These are phyloP conservation scores for Anneissia japonica DNA, from an alignment of 35 echinoderm and acorn worm genomes.

Conservation along the genomic window DNA sequence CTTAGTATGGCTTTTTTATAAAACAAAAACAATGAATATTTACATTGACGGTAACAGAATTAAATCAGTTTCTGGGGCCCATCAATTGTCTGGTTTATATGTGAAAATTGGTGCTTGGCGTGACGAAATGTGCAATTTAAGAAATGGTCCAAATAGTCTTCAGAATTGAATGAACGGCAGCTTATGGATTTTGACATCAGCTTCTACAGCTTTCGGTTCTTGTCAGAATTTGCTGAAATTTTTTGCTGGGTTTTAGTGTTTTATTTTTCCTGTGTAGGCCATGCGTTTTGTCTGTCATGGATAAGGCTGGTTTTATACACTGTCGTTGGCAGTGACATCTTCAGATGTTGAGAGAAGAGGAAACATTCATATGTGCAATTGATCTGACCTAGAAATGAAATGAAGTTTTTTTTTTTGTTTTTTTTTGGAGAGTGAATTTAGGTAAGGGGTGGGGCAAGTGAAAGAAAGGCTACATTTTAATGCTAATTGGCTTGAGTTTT, in stretches of 20 bases:
- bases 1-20: not conserved
- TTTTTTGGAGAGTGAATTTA: not conserved
- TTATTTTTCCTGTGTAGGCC: no score
- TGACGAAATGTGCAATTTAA: not conserved
- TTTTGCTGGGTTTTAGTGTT: no score
- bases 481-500: not conserved
- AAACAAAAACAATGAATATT: not conserved
- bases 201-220: no score
- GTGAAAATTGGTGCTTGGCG: not conserved
- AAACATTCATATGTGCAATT: not conserved
- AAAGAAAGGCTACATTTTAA: not conserved
- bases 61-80: not conserved
- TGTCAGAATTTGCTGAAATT: no score
- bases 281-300: no score
- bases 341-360: not conserved
- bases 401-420: no score
- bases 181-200: no score
- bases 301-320: no score
- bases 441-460: not conserved
- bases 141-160: conserved; percentile 1
- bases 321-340: not conserved
- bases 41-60: not conserved
- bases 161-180: no score
- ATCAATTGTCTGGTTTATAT: not conserved
- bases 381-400: not conserved